phyloP scores from a whole-genome alignment of 2,888 invertebrate genomes.

The Ametastegia equiseti region DNA sequence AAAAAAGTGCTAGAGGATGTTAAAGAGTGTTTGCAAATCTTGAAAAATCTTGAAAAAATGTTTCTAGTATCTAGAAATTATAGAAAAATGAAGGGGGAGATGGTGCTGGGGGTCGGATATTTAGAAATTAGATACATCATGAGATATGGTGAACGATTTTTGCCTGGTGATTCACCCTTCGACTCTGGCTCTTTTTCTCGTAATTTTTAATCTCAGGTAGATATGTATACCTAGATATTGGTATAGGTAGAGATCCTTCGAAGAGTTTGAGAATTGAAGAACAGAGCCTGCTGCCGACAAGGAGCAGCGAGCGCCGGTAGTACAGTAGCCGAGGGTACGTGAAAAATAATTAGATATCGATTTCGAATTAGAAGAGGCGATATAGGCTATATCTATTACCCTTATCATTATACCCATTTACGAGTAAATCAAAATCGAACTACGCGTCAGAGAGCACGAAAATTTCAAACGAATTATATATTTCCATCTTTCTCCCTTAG shows the following conservation, averaged over 20 bases:
- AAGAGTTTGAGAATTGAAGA: background rate
- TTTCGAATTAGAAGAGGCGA: slow-evolving; percentile 67
- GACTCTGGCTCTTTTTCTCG: background rate
- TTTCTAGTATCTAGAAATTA: no score
- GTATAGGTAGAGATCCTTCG: no score
- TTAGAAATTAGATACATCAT: no score
- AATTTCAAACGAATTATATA: slow-evolving; percentile 45
- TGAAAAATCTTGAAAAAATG: no score
- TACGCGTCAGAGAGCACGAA: slow-evolving; percentile 34
- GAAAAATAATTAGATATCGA: slow-evolving; percentile 71
- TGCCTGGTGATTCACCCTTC: no score
- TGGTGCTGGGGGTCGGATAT: no score
- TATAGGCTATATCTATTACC: slow-evolving; percentile 64
- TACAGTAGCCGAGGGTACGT: slow-evolving; percentile 40
- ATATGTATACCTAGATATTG: background rate
- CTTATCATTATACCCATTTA: slow-evolving; percentile 58
- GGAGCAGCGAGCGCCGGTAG: slow-evolving; percentile 18
- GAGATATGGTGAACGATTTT: no score
- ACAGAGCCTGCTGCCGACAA: slow-evolving; percentile 18
- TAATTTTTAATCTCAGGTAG: no score
- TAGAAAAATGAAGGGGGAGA: no score
- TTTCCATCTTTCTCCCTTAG: background rate
- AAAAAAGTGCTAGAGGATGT: no score
- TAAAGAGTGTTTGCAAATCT: no score
- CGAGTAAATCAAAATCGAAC: slow-evolving; percentile 63